Conservation (phyloP, 1,140 invertebrate species). For the Drosophila lacteicornis region DNA sequence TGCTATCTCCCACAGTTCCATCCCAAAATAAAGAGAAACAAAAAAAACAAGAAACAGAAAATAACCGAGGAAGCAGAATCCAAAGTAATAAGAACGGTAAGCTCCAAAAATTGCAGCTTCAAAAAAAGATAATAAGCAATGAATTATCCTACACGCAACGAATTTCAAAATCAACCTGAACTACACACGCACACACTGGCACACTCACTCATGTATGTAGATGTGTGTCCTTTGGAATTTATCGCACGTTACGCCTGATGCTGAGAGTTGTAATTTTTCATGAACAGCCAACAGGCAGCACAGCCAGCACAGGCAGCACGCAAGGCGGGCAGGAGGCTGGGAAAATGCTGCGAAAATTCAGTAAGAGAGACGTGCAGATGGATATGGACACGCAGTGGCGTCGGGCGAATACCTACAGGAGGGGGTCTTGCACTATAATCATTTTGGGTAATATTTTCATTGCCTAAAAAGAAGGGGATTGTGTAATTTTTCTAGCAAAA, state of each 20-base stretch:
- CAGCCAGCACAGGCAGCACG: slow-evolving; percentile 12
- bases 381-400: slow-evolving; percentile 7
- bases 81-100: slow-evolving; percentile 53
- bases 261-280: slow-evolving; percentile 83
- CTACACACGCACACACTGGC: slow-evolving; percentile 20
- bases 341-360: slow-evolving; percentile 24
- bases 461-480: too few relatives aligned
- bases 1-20: slow-evolving; percentile 58
- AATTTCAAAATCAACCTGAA: slow-evolving; percentile 76
- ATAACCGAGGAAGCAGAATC: slow-evolving; percentile 16
- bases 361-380: slow-evolving; percentile 1
- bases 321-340: slow-evolving; percentile 17
- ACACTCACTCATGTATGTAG: slow-evolving; percentile 12
- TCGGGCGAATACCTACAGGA: neutral
- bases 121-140: slow-evolving; percentile 82
- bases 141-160: slow-evolving; percentile 83
- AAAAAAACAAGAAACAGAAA: slow-evolving; percentile 4
- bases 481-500: too few relatives aligned
- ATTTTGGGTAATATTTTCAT: too few relatives aligned
- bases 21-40: slow-evolving; percentile 7
- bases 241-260: slow-evolving; percentile 76
- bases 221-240: slow-evolving; percentile 58
- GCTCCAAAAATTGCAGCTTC: slow-evolving; percentile 68
- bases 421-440: too few relatives aligned
- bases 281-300: slow-evolving; percentile 25